Evolutionary conservation across 2,113 vertebrate species (phyloP).

Genomic region (Oncorhynchus gorbuscha): DNA sequence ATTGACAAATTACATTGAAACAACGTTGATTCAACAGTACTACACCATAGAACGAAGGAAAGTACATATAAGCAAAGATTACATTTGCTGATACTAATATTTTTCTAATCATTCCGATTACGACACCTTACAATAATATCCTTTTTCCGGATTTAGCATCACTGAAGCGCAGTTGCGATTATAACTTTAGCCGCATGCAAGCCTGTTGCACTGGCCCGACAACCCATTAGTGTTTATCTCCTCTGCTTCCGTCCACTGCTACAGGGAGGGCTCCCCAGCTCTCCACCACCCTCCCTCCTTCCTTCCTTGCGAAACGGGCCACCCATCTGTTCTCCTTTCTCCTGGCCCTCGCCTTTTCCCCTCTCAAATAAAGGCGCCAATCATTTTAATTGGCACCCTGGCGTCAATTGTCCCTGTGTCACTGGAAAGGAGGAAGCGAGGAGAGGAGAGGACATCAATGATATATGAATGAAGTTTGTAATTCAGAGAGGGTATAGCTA

Average conservation of each 20-base stretch:
- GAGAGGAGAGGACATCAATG: constrained; percentile 16
- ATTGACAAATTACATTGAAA: too few species aligned
- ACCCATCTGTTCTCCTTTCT: constrained; percentile 73
- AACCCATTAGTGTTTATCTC: neutral
- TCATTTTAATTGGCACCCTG: constrained; percentile 78
- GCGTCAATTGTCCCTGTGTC: constrained; percentile 65
- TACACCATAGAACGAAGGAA: too few species aligned
- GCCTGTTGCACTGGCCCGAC: too few species aligned
- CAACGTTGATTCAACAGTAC: too few species aligned
- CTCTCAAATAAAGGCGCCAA: constrained; percentile 73
- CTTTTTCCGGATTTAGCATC: too few species aligned
- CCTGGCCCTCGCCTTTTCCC: constrained; percentile 49
- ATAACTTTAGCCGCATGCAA: too few species aligned
- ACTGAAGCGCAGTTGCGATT: too few species aligned
- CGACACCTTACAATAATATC: too few species aligned
- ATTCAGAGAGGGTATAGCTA: constrained; percentile 2
- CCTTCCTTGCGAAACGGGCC: constrained; percentile 49
- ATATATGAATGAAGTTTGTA: neutral
- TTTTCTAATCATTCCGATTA: too few species aligned
- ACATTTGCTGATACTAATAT: too few species aligned
- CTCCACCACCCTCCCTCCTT: constrained; percentile 14
- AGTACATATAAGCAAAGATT: too few species aligned
- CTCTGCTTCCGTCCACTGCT: neutral
- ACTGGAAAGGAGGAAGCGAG: constrained; percentile 37
- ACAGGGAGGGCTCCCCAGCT: too few species aligned